A percentile compares a stretch with the other conserved stretches of the same genome.
phyloP scores from a whole-genome alignment of 2,113 vertebrate species.

The Protomyctophum bolini region DNA sequence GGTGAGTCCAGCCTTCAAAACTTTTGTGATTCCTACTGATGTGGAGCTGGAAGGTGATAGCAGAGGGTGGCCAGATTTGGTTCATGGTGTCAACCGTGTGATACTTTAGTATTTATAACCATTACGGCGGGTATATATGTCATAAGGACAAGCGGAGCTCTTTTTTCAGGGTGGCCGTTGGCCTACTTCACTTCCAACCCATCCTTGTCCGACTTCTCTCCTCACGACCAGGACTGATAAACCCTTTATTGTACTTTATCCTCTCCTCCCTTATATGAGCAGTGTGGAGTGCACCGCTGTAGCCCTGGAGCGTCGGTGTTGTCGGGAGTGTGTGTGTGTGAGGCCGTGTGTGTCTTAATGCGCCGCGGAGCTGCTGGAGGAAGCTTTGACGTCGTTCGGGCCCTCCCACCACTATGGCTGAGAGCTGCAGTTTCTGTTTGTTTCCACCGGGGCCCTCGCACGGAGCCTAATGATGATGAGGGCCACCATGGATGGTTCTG shows the following conservation, averaged over 20 bases:
- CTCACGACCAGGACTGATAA: conserved; percentile 31
- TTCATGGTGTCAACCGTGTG: conserved; percentile 69
- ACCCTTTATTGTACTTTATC: conserved; percentile 32
- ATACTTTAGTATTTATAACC: conserved; percentile 77
- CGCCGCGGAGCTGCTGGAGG: too few species aligned
- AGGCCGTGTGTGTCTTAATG: too few species aligned
- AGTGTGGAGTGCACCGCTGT: not conserved
- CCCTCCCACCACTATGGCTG: not conserved
- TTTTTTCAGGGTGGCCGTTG: conserved; percentile 68
- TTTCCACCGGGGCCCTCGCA: conserved; percentile 34
- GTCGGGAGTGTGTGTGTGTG: not conserved
- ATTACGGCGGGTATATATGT: conserved; percentile 70
- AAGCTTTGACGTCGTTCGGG: too few species aligned
- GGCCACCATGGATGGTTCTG: not conserved
- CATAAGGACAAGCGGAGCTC: conserved; percentile 50
- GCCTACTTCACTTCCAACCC: conserved; percentile 68
- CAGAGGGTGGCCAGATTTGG: conserved; percentile 67
- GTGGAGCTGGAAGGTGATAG: conserved; percentile 64
- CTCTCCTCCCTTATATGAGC: too few species aligned
- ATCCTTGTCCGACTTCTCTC: conserved; percentile 55
- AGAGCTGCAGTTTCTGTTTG: conserved; percentile 18
- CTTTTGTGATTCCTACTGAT: conserved; percentile 64
- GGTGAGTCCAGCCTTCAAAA: conserved; percentile 77
- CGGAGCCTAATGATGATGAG: not conserved
- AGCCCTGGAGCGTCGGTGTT: not conserved